phyloP scores from a whole-genome alignment of 2,888 invertebrate genomes.

The Zaprionus obscuricornis region DNA sequence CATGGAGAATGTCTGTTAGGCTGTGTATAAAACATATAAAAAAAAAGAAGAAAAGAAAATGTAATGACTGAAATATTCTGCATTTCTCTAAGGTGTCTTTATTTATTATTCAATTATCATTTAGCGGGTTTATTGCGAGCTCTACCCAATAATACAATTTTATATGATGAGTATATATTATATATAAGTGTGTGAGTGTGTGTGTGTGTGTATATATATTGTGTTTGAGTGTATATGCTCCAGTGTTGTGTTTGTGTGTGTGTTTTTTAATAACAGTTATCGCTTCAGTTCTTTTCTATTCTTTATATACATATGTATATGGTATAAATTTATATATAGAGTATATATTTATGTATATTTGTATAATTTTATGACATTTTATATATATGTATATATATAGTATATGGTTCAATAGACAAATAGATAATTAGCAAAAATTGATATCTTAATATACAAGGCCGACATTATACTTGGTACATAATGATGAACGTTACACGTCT shows the following conservation, averaged over 20 bases:
- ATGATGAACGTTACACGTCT: constrained; percentile 46
- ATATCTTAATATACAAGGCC: constrained; percentile 32
- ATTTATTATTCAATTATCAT: constrained; percentile 50
- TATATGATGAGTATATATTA: constrained; percentile 12
- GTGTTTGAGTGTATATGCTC: constrained; percentile 1
- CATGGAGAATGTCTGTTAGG: constrained; percentile 85
- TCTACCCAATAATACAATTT: constrained; percentile 37
- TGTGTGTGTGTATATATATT: constrained; percentile 12
- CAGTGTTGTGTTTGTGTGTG: constrained; percentile 13
- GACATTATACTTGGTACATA: constrained; percentile 44
- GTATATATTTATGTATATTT: constrained; percentile 17
- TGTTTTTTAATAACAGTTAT: constrained; percentile 24
- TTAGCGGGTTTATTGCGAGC: constrained; percentile 28
- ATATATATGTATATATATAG: constrained; percentile 16
- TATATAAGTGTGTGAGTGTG: constrained; percentile 13
- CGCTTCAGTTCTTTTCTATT: constrained; percentile 44
- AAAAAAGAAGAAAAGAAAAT: not conserved
- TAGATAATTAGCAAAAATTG: not conserved
- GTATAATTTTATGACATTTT: too few species aligned
- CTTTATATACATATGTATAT: constrained; percentile 12
- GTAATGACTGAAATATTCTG: constrained; percentile 28
- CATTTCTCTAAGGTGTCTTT: constrained; percentile 48
- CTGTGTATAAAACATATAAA: not conserved
- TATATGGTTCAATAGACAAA: not conserved
- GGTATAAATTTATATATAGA: too few species aligned